phyloP scores from a whole-genome alignment of 1,140 invertebrate genomes.

The Papilio glaucus region DNA sequence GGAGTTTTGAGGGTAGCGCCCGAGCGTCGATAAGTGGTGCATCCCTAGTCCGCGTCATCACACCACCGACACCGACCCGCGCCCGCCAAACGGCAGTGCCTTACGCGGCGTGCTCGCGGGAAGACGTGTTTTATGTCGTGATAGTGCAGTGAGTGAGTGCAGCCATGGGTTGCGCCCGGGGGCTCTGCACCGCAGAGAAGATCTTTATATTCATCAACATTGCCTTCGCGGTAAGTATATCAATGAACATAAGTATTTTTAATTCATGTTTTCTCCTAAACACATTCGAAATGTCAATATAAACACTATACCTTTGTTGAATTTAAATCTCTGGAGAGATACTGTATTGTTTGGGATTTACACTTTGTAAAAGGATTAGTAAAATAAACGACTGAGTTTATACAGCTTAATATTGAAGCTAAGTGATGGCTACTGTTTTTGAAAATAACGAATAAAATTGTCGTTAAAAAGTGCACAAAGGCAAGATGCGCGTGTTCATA shows the following conservation, averaged over 20 bases:
- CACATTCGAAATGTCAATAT: conserved; percentile 35
- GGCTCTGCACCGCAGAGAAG: conserved; percentile 69
- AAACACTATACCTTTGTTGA: conserved; percentile 15
- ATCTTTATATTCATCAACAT: conserved; percentile 79
- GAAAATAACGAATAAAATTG: not conserved
- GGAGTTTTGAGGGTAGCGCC: not conserved
- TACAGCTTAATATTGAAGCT: not conserved
- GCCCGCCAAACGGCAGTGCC: conserved; percentile 57
- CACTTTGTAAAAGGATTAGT: not conserved
- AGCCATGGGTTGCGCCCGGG: conserved; percentile 66
- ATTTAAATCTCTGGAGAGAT: not conserved
- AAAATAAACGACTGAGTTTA: not conserved
- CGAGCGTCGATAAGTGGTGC: conserved; percentile 6
- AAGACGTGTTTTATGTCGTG: conserved; percentile 41
- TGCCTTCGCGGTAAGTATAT: conserved; percentile 70
- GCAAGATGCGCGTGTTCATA: not conserved
- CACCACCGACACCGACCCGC: conserved; percentile 22
- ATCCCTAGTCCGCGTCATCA: conserved; percentile 33
- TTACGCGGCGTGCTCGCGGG: conserved; percentile 54
- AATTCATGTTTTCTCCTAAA: not conserved
- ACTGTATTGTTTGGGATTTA: not conserved
- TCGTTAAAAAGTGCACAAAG: not conserved
- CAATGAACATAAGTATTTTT: conserved; percentile 10
- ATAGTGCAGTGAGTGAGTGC: conserved; percentile 37
- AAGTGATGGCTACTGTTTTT: not conserved